phyloP scores from a whole-genome alignment of 2,113 vertebrate species.

The Sarotherodon lohbergeri region DNA sequence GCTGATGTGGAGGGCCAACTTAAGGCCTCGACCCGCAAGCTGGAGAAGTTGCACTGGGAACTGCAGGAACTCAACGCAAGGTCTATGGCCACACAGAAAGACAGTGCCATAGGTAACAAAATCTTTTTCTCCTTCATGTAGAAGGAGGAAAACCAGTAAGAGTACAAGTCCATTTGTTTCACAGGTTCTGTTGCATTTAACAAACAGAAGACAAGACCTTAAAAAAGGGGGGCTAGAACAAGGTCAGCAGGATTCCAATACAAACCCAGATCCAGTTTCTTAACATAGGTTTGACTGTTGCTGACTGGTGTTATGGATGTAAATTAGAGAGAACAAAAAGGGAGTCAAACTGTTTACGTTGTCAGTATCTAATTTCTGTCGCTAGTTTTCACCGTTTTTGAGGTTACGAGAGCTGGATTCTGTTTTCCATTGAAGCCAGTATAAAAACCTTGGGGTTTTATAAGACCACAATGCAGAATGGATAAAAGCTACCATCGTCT shows the following conservation, averaged over 20 bases:
- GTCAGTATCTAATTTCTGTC: background rate
- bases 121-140: background rate
- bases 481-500: background rate
- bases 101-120: conserved; percentile 40
- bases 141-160: background rate
- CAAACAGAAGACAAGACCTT: background rate
- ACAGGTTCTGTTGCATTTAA: background rate
- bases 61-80: conserved; percentile 76
- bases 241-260: background rate
- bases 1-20: conserved; percentile 72
- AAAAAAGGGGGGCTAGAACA: background rate
- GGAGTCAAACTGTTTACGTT: background rate
- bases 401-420: background rate
- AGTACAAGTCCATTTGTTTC: background rate
- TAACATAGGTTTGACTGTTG: background rate
- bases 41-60: conserved; percentile 70
- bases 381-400: background rate
- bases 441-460: background rate
- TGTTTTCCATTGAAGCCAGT: background rate
- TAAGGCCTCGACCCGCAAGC: conserved; percentile 65
- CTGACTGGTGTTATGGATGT: background rate
- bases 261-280: background rate
- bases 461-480: background rate
- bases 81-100: conserved; percentile 66
- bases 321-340: background rate